Base-by-base conservation (phyloP, 2,113 vertebrate species). In the Gymnobelideus leadbeateri region DNA sequence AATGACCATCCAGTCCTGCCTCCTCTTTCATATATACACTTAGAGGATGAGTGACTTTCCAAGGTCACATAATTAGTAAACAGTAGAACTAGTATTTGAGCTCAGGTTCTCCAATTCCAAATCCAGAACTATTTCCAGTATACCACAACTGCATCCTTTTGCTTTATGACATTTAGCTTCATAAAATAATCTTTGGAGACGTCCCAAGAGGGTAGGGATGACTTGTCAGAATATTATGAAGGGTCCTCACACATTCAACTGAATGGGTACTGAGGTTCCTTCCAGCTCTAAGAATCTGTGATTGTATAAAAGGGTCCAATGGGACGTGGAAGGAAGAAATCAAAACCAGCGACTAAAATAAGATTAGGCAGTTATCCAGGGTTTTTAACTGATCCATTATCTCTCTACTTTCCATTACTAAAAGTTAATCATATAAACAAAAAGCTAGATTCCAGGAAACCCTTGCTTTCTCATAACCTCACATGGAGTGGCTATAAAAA, bases 391-490 rank as follows among this genome's bases (percentile, higher is more conserved):
- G 37, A 84, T 84, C 68, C 68, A 84, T 84, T 43, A 43, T 84
- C 68, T 84, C n/a, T n/a, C 68, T 84, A 16, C 68, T 84, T 84
- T 16, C 68, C 19, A 84, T 84, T 43, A 43, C 37, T 16, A 68
- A 68, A 68, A 68, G 61, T 68, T 68, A 31, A 68, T 68, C 68
- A 84, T 43, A 84, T 84, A 84, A 84, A 84, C 68, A 84, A 43
- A 84, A 84, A 84, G 19, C 68, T 84, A 84, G 68, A 84, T 84
- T 84, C 68, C 68, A 84, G 68, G 68, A 84, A 84, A 43, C 68
- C 68, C 16, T 84, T 84, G 37, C 19, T 84, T 43, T 84, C 68
- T 84, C n/a, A 84, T 43, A 84, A 84, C 68, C 68, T 84, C 68
- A 84, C 43, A 84, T 84, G n/a, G 68, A 84, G n/a, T 84, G 19